Evolutionary conservation across 1,140 invertebrate genomes (phyloP), one percentile per base, ranked within the genome.

Genomic region (Limonius californicus): DNA sequence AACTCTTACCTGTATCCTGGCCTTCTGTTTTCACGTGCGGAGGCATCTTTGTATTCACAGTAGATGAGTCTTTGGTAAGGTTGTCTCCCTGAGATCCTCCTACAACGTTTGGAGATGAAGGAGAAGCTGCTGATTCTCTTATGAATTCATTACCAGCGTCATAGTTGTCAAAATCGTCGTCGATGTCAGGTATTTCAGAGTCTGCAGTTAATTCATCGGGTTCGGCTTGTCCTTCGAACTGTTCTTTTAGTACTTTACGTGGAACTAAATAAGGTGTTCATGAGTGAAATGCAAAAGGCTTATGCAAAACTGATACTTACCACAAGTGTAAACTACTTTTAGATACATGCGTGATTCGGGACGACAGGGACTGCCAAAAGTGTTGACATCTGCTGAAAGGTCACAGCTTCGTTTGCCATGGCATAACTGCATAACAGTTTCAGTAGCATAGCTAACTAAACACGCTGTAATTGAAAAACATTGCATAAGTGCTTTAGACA

Each of bases 301-400:
- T 42, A 16, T 30, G 43, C 9, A 27, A 9, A 27, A 4, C 9
- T 27, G 9, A 4, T 27, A 87, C 90, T 91, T 81, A 97, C 94
- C 93, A 79, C 94, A 97, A 20, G 92, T 94, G 78, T 95, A 95
- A 66, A 94, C 89, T 63, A 95, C 89, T 81, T 91, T 93, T 65
- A 97, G 84, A 79, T 96, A 96, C 78, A 92, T 92, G 59, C 88
- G 83, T 64, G 91, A 92, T 56, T 90, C 87, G 0, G 86, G 82
- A 56, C 86, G 83, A 74, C 93, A 96, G 0, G 93, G 92, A 68
- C 87, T 89, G 18, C 91, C 91, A 76, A 95, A 96, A 58, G 91
- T 91, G 56, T 89, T 85, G 45, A 88, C 84, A 75, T 93, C 89
- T 0, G 91, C 92, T 8, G 86, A 84, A 32, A 97, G 78, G 20